Evolutionary conservation across 1,140 invertebrate genomes (phyloP).

Genomic region (Lasioglossum albipes): DNA sequence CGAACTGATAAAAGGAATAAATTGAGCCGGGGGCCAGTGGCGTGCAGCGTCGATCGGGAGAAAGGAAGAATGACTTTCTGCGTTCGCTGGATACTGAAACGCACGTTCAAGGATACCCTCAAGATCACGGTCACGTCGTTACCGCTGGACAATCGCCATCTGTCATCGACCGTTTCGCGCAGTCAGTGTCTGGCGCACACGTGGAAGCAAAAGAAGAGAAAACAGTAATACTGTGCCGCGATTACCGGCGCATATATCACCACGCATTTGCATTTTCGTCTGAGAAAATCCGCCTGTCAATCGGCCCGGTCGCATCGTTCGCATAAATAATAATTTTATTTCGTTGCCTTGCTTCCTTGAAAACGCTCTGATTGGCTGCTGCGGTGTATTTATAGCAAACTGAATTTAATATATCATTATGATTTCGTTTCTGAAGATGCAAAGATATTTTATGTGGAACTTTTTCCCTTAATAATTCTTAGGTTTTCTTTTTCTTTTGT

Average conservation of each 20-base stretch:
- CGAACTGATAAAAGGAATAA: slow-evolving; percentile 37
- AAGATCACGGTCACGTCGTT: slow-evolving; percentile 58
- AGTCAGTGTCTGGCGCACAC: slow-evolving; percentile 1
- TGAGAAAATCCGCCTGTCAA: not conserved
- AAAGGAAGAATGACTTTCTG: slow-evolving; percentile 56
- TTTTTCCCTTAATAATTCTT: too few species aligned
- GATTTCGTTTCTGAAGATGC: too few species aligned
- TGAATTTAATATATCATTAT: too few species aligned
- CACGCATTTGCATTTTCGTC: not conserved
- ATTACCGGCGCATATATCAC: slow-evolving; percentile 41
- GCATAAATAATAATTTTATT: not conserved
- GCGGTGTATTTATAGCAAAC: too few species aligned
- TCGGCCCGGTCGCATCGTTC: not conserved
- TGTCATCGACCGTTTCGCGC: slow-evolving; percentile 56
- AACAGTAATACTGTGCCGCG: slow-evolving; percentile 30
- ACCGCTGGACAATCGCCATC: slow-evolving; percentile 57
- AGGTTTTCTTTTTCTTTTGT: too few species aligned
- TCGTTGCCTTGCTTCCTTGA: too few species aligned
- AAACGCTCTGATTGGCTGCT: too few species aligned
- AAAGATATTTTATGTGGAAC: too few species aligned
- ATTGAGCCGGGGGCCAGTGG: slow-evolving; percentile 5
- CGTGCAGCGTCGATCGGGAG: slow-evolving; percentile 26
- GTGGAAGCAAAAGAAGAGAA: slow-evolving; percentile 22
- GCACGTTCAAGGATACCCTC: slow-evolving; percentile 50
- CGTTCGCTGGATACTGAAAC: slow-evolving; percentile 37